Conservation (phyloP, 53 echinoderm and acorn worm species). For the Zoroaster sp. region DNA sequence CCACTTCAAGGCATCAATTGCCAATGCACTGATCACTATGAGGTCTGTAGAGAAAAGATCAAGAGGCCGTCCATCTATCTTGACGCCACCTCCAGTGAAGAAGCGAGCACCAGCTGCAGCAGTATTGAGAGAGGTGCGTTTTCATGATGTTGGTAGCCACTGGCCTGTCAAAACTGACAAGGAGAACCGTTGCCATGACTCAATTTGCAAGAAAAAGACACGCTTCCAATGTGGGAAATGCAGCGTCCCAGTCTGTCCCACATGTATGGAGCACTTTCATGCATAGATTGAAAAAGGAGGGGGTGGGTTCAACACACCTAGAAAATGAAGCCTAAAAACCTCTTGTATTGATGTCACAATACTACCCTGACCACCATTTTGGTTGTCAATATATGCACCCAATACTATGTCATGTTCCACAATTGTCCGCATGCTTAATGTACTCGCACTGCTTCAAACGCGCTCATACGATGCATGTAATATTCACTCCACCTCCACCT, state of each 20-base stretch:
- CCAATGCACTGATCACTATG: conserved; percentile 2
- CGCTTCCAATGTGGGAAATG: neutral
- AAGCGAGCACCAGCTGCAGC: conserved; percentile 5
- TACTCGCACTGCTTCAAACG: too few relatives aligned
- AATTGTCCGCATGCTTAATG: too few relatives aligned
- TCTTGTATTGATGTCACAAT: neutral
- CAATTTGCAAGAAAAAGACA: conserved; percentile 3
- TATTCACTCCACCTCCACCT: too few relatives aligned
- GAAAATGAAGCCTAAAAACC: neutral
- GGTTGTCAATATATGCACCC: too few relatives aligned
- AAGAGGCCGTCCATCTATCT: conserved; percentile 5
- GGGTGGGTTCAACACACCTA: neutral
- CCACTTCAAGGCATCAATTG: conserved; percentile 18
- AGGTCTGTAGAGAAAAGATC: neutral
- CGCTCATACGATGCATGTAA: too few relatives aligned
- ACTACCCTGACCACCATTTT: neutral
- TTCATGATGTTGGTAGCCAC: conserved; percentile 26
- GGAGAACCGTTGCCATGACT: conserved; percentile 28
- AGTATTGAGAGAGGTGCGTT: neutral
- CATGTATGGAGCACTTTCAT: neutral
- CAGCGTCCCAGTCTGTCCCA: neutral
- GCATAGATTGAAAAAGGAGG: neutral
- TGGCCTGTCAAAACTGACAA: conserved; percentile 21
- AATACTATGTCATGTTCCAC: too few relatives aligned
- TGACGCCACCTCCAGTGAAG: neutral